phyloP scores from a whole-genome alignment of 53 echinoderm and acorn worm genomes.

The Arbacia lixula region DNA sequence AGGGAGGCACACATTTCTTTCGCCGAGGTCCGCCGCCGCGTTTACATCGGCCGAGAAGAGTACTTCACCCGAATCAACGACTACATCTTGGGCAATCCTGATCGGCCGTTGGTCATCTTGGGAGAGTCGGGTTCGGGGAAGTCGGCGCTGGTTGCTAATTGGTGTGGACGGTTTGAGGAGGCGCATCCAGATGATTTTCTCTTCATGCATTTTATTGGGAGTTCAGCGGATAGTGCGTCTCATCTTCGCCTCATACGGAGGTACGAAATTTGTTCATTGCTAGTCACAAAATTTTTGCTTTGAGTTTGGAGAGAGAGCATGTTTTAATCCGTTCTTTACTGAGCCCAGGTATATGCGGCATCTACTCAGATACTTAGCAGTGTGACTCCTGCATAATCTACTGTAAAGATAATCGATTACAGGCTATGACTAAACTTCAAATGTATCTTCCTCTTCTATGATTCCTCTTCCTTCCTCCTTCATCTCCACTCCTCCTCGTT shows the following conservation, averaged over 20 bases:
- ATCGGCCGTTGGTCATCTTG: constrained; percentile 55
- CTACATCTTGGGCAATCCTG: constrained; percentile 34
- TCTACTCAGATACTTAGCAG: too few species aligned
- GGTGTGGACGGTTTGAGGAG: constrained; percentile 70
- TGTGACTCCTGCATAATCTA: too few species aligned
- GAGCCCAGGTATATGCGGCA: too few species aligned
- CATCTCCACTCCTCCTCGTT: too few species aligned
- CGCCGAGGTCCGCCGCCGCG: constrained; percentile 66
- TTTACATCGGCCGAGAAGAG: constrained; percentile 70
- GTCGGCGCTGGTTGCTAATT: constrained; percentile 70
- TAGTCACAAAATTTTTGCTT: too few species aligned
- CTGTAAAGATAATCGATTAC: too few species aligned
- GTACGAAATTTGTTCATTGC: too few species aligned
- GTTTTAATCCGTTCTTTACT: too few species aligned
- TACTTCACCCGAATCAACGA: constrained; percentile 63
- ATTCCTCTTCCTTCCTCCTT: too few species aligned
- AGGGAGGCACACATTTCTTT: constrained; percentile 69
- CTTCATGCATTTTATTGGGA: constrained; percentile 75
- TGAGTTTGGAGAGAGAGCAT: background rate
- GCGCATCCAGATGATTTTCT: constrained; percentile 58
- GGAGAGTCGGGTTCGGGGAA: constrained; percentile 70
- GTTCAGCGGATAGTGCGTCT: constrained; percentile 70
- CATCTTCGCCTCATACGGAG: constrained; percentile 63
- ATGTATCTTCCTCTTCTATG: too few species aligned
- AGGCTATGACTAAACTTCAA: too few species aligned